Percentiles rank a stretch among this genome's conserved stretches.
Conservation (phyloP, 2,888 invertebrate species). For the Thecophora atra region DNA sequence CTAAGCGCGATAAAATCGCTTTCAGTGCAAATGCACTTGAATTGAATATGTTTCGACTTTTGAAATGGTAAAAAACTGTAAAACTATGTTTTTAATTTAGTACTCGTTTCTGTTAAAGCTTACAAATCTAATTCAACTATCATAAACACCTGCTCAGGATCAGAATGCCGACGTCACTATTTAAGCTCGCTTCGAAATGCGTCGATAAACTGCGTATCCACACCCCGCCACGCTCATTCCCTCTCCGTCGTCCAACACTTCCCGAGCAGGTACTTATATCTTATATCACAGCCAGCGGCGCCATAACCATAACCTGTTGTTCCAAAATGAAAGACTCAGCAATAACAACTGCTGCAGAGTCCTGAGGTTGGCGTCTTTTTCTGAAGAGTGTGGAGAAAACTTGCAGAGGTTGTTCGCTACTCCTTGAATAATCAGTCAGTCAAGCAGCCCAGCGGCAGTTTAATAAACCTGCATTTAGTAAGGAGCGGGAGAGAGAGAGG, state of each 20-base stretch:
- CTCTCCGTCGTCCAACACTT: background rate
- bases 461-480: constrained; percentile 28
- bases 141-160: constrained; percentile 33
- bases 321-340: background rate
- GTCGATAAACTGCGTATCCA: background rate
- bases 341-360: background rate
- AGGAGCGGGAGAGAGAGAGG: background rate
- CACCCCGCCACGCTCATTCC: background rate
- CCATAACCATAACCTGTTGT: constrained; percentile 41
- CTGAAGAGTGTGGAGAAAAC: background rate
- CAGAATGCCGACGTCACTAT: background rate
- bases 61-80: background rate
- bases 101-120: background rate
- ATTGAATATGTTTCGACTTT: background rate
- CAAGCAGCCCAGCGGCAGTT: constrained; percentile 11
- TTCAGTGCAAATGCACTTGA: background rate
- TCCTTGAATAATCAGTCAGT: constrained; percentile 10
- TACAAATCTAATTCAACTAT: constrained; percentile 1
- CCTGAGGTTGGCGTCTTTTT: constrained; percentile 25
- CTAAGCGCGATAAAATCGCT: constrained; percentile 4
- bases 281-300: constrained; percentile 64
- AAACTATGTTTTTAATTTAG: constrained; percentile 5
- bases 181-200: constrained; percentile 23
- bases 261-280: constrained; percentile 58
- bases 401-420: background rate